Evolutionary conservation across 64 coral and sea anemone species (phyloP), one percentile per base, ranked within the genome.

Genomic region (Exaiptasia diaphana): DNA sequence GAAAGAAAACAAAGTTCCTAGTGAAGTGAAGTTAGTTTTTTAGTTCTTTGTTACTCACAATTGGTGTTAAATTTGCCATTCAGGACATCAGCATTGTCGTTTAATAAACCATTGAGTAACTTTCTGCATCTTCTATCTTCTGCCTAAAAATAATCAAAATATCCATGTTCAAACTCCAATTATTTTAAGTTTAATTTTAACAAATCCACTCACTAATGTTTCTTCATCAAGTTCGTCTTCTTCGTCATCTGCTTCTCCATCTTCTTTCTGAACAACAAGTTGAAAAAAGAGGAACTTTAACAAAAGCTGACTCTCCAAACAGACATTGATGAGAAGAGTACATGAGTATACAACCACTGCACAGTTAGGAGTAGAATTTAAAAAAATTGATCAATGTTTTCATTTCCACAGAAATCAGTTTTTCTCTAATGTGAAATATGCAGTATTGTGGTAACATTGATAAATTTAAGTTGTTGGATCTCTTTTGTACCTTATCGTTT

Each of bases 171-270:
- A 29, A 3, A 67, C 28, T 53, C 48, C 17, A 40, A 32, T 11
- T 12, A 49, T 3, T 12, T 27, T 75, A 1, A 8, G 54, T 45
- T 9, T 5, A 77, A 7, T 12, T 36, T 15, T 34, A 55, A 54
- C 50, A 50, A n/a, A n/a, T n/a, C 4, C 29, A 88, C 84, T 82
- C 70, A 93, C 90, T 25, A 87, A 61, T n/a, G 85, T 88, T 41
- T 76, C 84, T 9, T 88, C 77, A 64, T 93, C 90, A 38, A 93
- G 78, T 28, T 87, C 90, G 35, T 93, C 86, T 35, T 87, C 85
- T 21, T 90, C 90, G 63, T 90, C 90, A 62, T 91, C 81, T 49
- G 84, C 84, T 41, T 93, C 90, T 21, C 84, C 90, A 88, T 93
- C 90, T 41, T 93, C 90, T 55, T 87, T 86, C 72, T 93, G 83